Conservation (phyloP, 2,888 invertebrate genomes). For the Odontocerum albicorne region DNA sequence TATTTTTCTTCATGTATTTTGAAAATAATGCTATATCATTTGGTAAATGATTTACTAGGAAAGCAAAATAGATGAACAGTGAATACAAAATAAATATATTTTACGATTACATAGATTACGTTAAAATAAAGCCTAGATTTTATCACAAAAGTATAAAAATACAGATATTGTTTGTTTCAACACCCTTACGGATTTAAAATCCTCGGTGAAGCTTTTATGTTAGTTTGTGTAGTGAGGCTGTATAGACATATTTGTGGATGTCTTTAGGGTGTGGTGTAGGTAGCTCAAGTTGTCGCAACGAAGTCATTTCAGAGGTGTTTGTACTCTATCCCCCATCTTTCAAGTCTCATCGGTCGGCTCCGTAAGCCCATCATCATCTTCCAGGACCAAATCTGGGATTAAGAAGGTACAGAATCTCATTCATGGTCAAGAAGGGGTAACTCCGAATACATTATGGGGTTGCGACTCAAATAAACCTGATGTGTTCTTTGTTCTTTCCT, state of each 20-base stretch:
- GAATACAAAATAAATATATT: too few relatives aligned
- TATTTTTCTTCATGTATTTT: too few relatives aligned
- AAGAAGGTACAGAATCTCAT: constrained; percentile 29
- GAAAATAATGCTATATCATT: too few relatives aligned
- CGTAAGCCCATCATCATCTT: constrained; percentile 35
- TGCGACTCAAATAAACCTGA: neutral
- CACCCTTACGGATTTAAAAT: neutral
- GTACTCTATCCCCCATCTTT: constrained; percentile 4
- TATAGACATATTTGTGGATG: too few relatives aligned
- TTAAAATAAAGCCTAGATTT: too few relatives aligned
- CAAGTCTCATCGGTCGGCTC: constrained; percentile 10
- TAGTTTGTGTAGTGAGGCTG: neutral
- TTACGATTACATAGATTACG: too few relatives aligned
- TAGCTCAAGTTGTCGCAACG: constrained; percentile 1
- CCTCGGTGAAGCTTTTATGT: neutral
- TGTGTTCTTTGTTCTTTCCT: neutral
- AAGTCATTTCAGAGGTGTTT: constrained; percentile 14
- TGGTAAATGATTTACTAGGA: too few relatives aligned
- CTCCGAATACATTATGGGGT: constrained; percentile 6
- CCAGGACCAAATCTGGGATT: constrained; percentile 31
- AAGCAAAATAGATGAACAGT: too few relatives aligned
- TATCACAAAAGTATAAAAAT: too few relatives aligned
- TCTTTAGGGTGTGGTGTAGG: too few relatives aligned
- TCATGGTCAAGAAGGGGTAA: constrained; percentile 34
- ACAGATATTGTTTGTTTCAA: too few relatives aligned